A percentile compares a stretch with the other conserved stretches of the same genome.
These are phyloP conservation scores for Pachycephus smyrnensis DNA, from an alignment of 2,888 invertebrate species.

Conservation along the genomic window DNA sequence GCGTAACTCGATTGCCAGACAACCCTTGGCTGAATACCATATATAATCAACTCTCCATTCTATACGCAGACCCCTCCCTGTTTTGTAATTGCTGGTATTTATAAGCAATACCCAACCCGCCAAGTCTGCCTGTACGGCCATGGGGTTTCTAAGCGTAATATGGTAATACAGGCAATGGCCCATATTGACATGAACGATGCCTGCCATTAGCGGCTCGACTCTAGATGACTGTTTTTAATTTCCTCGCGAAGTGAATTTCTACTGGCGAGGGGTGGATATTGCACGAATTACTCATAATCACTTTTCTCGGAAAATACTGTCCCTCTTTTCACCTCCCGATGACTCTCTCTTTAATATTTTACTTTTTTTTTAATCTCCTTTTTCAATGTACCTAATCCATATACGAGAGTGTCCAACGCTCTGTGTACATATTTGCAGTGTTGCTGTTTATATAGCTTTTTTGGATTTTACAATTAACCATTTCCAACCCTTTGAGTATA, in stretches of 20 bases:
- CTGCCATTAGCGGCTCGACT: slow-evolving; percentile 58
- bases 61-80: slow-evolving; percentile 33
- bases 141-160: slow-evolving; percentile 57
- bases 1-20: slow-evolving; percentile 20
- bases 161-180: slow-evolving; percentile 67
- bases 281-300: slow-evolving; percentile 66
- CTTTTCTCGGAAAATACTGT: slow-evolving; percentile 17
- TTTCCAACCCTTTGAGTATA: neutral
- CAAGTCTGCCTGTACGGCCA: slow-evolving; percentile 11
- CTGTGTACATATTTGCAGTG: neutral
- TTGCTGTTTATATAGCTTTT: neutral
- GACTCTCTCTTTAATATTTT: neutral
- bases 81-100: slow-evolving; percentile 66
- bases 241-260: slow-evolving; percentile 66
- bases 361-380: neutral
- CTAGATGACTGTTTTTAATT: slow-evolving; percentile 66
- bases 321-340: neutral
- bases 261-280: slow-evolving; percentile 60
- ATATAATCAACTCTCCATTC: slow-evolving; percentile 51
- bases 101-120: slow-evolving; percentile 59
- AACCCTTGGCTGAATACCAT: slow-evolving; percentile 27
- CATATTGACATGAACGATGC: slow-evolving; percentile 68
- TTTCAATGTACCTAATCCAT: neutral
- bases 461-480: neutral
- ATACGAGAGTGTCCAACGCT: neutral